Conservation (phyloP, 2,797 vertebrate species). For the Hippopotamyrus pictus region DNA sequence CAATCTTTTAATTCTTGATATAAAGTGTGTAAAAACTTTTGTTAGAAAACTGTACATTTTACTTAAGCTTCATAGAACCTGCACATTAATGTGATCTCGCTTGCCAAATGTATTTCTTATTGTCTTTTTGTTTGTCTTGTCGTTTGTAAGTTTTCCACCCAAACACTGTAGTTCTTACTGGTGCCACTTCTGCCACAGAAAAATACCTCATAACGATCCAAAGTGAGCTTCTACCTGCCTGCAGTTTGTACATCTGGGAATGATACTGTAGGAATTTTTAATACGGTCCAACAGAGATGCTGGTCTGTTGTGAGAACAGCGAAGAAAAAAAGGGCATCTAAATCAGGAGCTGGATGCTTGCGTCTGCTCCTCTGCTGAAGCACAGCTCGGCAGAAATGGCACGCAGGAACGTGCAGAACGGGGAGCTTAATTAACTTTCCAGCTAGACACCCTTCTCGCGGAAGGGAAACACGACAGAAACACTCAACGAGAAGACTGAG, state of each 20-base stretch:
- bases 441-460: background rate
- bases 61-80: background rate
- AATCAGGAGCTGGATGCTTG: background rate
- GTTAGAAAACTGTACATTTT: slow-evolving; percentile 13
- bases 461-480: background rate
- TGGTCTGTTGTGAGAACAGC: background rate
- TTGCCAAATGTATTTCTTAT: background rate
- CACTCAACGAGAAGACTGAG: background rate
- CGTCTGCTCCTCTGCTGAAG: background rate
- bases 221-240: background rate
- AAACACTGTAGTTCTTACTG: background rate
- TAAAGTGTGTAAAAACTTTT: slow-evolving; percentile 46
- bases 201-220: background rate
- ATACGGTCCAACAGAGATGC: background rate
- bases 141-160: background rate
- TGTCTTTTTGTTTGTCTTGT: background rate
- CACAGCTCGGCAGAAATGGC: background rate
- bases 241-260: background rate
- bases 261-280: background rate
- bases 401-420: background rate
- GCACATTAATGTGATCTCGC: background rate
- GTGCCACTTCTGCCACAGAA: background rate
- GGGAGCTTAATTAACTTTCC: slow-evolving; percentile 3
- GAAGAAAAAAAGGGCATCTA: background rate
- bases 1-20: slow-evolving; percentile 48